Evolutionary conservation across 2,113 vertebrate species (phyloP).

Genomic region (Phocoena phocoena): DNA sequence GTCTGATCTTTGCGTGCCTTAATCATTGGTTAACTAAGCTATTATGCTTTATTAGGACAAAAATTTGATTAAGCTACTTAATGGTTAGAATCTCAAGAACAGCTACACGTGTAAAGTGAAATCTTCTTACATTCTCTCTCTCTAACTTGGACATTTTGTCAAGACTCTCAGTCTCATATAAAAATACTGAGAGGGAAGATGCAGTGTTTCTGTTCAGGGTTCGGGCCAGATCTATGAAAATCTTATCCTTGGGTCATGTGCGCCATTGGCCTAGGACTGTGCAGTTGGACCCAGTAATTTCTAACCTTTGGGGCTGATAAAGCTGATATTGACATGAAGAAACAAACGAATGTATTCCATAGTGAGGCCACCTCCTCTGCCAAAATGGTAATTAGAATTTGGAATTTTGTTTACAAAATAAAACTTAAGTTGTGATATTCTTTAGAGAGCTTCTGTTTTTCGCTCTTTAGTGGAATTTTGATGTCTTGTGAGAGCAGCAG

Average conservation of each 20-base stretch:
- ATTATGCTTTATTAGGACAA: background rate
- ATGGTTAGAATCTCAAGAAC: background rate
- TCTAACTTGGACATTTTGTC: rapidly evolving
- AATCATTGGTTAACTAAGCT: rapidly evolving
- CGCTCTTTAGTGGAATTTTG: background rate
- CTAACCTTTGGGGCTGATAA: background rate
- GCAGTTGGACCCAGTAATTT: background rate
- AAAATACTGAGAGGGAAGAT: background rate
- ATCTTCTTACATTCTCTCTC: background rate
- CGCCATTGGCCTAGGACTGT: background rate
- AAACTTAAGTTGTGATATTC: background rate
- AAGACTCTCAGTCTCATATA: background rate
- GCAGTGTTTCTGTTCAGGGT: background rate
- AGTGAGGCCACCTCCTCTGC: background rate
- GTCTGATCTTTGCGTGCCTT: background rate
- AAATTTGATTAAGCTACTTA: background rate
- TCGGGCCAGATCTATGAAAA: background rate
- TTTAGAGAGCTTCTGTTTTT: background rate
- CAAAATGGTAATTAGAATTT: background rate
- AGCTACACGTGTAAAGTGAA: background rate
- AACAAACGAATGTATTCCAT: background rate
- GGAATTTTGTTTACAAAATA: conserved; percentile 12
- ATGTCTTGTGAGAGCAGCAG: background rate
- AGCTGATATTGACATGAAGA: background rate
- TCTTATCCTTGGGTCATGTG: background rate